Conservation (phyloP, 1,140 invertebrate genomes). For the Aphaenogaster ashmeadi region DNA sequence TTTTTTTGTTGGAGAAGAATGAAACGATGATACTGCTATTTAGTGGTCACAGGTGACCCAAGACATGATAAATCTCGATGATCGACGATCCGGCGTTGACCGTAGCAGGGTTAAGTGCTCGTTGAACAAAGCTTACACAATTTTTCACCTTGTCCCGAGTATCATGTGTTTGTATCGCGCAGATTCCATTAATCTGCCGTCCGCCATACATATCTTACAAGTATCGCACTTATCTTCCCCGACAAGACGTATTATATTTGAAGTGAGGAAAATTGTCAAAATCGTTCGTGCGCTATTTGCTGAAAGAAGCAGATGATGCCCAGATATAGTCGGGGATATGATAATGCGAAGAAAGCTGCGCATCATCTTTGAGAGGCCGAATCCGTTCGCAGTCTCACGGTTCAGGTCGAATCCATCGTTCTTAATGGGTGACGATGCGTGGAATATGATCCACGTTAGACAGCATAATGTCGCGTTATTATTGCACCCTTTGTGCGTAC, state of each 20-base stretch:
- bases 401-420: slow-evolving; percentile 23
- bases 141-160: slow-evolving; percentile 65
- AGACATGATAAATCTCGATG: slow-evolving; percentile 51
- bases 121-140: slow-evolving; percentile 63
- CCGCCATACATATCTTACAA: slow-evolving; percentile 1
- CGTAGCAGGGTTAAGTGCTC: slow-evolving; percentile 54
- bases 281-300: not conserved
- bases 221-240: not conserved
- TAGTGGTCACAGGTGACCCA: not conserved
- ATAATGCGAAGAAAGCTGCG: not conserved
- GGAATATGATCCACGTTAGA: slow-evolving; percentile 79
- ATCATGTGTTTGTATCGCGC: slow-evolving; percentile 39
- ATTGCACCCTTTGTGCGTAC: slow-evolving; percentile 80
- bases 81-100: slow-evolving; percentile 44
- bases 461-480: slow-evolving; percentile 81
- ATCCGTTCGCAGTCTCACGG: slow-evolving; percentile 63
- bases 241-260: not conserved
- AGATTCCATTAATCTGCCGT: slow-evolving; percentile 71
- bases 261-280: not conserved
- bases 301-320: not conserved
- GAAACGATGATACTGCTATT: not conserved
- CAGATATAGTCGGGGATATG: not conserved
- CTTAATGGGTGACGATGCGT: slow-evolving; percentile 66
- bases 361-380: not conserved
- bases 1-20: not conserved